Evolutionary conservation across 2,113 vertebrate genomes (phyloP).

Genomic region (Aphyosemion australe): DNA sequence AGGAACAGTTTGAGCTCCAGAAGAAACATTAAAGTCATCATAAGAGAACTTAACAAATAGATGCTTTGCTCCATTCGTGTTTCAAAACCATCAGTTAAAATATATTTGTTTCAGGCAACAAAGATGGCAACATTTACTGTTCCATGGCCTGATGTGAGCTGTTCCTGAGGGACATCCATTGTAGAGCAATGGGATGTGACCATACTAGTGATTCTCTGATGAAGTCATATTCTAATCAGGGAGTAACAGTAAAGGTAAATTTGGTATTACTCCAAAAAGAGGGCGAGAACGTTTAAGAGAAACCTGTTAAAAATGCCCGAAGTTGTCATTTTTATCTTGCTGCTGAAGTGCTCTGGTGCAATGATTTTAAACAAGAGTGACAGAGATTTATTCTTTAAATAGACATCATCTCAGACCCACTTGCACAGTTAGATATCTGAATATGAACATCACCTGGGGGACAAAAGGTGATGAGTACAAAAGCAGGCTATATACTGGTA

Average conservation of each 20-base stretch:
- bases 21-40: too few species aligned
- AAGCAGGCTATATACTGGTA: constrained; percentile 33
- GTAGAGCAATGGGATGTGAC: background rate
- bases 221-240: constrained; percentile 19
- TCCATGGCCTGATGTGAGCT: too few species aligned
- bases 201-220: constrained; percentile 1
- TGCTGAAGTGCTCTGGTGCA: constrained; percentile 22
- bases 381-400: constrained; percentile 19
- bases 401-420: constrained; percentile 25
- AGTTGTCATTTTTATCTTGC: constrained; percentile 40
- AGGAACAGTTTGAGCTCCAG: too few species aligned
- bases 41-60: too few species aligned
- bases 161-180: too few species aligned
- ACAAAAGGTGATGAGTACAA: constrained; percentile 37
- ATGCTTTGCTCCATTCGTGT: too few species aligned
- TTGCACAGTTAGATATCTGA: constrained; percentile 3
- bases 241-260: constrained; percentile 30
- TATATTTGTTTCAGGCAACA: too few species aligned
- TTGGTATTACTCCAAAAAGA: constrained; percentile 26
- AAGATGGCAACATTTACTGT: too few species aligned
- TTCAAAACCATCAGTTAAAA: too few species aligned
- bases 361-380: constrained; percentile 30
- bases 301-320: constrained; percentile 42
- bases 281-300: constrained; percentile 37
- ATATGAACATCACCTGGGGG: constrained; percentile 12